Conservation (phyloP, 2,797 vertebrate species). For the Ataeniobius toweri region DNA sequence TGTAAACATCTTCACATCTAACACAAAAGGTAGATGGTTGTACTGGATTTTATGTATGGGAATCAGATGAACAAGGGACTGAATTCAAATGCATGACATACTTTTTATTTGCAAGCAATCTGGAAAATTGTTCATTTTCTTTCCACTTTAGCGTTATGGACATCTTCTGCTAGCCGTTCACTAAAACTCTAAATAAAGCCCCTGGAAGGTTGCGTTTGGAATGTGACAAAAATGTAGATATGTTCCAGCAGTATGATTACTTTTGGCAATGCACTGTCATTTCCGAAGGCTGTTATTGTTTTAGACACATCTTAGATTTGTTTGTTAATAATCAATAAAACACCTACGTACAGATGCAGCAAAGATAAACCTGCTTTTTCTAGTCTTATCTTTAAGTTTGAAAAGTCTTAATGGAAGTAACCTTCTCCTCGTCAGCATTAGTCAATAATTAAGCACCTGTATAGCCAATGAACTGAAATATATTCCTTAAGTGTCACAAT, state of each 20-base stretch:
- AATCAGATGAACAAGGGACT: neutral
- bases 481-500: conserved; percentile 26
- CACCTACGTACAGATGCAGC: conserved; percentile 27
- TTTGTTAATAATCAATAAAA: conserved; percentile 33
- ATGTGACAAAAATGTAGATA: neutral
- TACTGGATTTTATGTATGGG: neutral
- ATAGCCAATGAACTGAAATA: conserved; percentile 23
- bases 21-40: neutral
- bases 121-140: neutral
- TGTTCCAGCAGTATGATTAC: neutral
- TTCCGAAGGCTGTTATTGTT: neutral
- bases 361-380: conserved; percentile 29
- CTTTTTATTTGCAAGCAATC: neutral
- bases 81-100: neutral
- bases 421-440: conserved; percentile 3
- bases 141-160: neutral
- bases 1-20: neutral
- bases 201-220: neutral
- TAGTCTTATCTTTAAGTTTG: conserved; percentile 13
- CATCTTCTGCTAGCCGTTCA: neutral
- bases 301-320: neutral
- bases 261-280: neutral
- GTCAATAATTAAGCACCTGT: conserved; percentile 27
- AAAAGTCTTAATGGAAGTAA: conserved; percentile 25
- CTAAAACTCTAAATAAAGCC: neutral